Evolutionary conservation across 2,888 invertebrate species (phyloP), one percentile per base, ranked within the genome.

Genomic region (Trilocha varians): DNA sequence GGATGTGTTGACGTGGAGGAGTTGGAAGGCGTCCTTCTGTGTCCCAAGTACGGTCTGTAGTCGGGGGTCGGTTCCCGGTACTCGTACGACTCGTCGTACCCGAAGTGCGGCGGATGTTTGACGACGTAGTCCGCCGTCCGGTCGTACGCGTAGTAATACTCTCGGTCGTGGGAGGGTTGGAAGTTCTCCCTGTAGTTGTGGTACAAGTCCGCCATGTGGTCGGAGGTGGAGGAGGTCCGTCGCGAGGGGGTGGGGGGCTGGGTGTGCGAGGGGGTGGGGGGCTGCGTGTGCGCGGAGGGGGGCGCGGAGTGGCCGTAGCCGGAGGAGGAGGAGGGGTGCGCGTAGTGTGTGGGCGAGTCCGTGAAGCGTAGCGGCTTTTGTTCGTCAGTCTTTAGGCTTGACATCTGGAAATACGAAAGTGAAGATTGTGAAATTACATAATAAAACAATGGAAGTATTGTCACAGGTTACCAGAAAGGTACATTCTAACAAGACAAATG

Each of bases 11-110:
- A 76, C 0, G 84, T 87, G 0, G 91, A 91, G 3, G 93, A 91
- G 60, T 93, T 93, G 0, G 94, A 93, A 0, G 93, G 91, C 0
- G 94, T 93, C 43, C 95, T 88, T 53, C 92, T 88, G 70, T 95
- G 96, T 0, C 87, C 73, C 32, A 78, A 70, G 55, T 80, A 87
- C 6, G 71, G 74, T 41, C 78, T 46, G 47, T 76, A 82, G 15
- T 83, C 83, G 0, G 78, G 70, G 0, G 78, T 59, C 0, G 80
- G 70, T 37, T 83, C 83, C 6, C 79, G 56, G 41, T 70, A 80
- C 2, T 83, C 83, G 53, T 70, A 79, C 0, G 76, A 72, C 34
- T 84, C 82, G 36, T 84, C 84, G 62, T 82, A 80, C 0, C 75
- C 78, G 45, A 68, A 76, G 49, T 73, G 78, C 0, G 82, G 80